Base-by-base conservation (phyloP, 2,113 vertebrate species). In the Pelmatolapia mariae region DNA sequence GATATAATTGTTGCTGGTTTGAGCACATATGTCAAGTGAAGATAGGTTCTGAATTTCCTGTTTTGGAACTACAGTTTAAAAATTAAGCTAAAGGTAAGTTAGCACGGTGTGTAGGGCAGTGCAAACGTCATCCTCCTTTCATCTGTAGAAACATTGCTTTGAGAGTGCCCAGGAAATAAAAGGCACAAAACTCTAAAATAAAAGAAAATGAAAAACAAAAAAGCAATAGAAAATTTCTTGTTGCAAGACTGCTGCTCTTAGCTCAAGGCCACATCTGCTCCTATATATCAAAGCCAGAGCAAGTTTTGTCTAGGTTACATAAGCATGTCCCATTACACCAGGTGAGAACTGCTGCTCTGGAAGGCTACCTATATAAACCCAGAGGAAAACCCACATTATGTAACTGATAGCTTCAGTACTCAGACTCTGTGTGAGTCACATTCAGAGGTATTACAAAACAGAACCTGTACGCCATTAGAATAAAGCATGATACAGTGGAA, bases 321-420 rank as follows among this genome's bases (percentile, higher is more conserved):
- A 88, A 90, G 38, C 57, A 29, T 18, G 53, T 63, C 43, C 57
- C 84, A 54, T 78, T 81, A 78, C 78, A 84, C 40, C 76, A 73
- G 83, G 80, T 80, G 80, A 86, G 43, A 31, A 66, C 50, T 59
- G 57, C 66, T 84, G 83, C 57, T 57, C 57, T 81, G 57, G 29
- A 31, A 85, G 56, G 57, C 54, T 78, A 36, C 83, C 50, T 68
- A 59, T 66, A 36, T 19, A 71, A 68, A 80, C 89, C 83, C 86
- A 81, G 45, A 80, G 83, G 89, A 81, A 86, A 86, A 80, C 33
- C 71, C 59, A 71, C 59, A 73, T 86, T 88, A 86, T 88, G 82
- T 53, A 90, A 86, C 38, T 66, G 54, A 84, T 76, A 4, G 5
- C 71, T 81, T 19, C 43, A 45, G 50, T 26, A 19, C 24, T 8